A percentile compares a stretch with the other conserved stretches of the same genome.
These are phyloP conservation scores for Danionella cerebrum DNA, from an alignment of 2,113 vertebrate species.

Conservation along the genomic window DNA sequence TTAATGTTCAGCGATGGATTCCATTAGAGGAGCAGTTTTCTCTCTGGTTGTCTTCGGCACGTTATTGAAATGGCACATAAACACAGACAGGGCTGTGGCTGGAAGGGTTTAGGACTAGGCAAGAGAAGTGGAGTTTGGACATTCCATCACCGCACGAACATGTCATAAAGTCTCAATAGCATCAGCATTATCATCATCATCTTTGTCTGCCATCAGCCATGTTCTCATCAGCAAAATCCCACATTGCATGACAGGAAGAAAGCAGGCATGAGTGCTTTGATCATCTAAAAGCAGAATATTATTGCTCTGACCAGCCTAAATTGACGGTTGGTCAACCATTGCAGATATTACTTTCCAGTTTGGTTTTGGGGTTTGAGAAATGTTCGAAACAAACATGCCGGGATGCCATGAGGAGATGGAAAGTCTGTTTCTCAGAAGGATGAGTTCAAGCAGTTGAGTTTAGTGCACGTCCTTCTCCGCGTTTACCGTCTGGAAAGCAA, in stretches of 20 bases:
- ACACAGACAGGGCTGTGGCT: not conserved
- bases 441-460: not conserved
- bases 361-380: constrained; percentile 19
- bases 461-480: too few relatives aligned
- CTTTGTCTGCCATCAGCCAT: not conserved
- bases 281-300: constrained; percentile 21
- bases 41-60: too few relatives aligned
- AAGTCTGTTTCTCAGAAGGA: not conserved
- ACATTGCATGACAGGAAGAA: constrained; percentile 50
- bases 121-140: not conserved
- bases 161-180: constrained; percentile 31
- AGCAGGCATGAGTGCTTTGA: constrained; percentile 42
- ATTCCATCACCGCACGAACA: not conserved
- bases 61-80: not conserved
- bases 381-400: constrained; percentile 12
- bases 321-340: constrained; percentile 25
- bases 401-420: not conserved
- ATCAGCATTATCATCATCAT: constrained; percentile 25
- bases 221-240: constrained; percentile 29
- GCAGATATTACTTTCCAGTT: constrained; percentile 11
- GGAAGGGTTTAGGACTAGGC: not conserved
- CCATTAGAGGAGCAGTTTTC: too few relatives aligned
- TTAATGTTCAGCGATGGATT: too few relatives aligned
- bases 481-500: too few relatives aligned
- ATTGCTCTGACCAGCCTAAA: constrained; percentile 1